Conservation (phyloP, 2,888 invertebrate species). For the Caenorhabditis sinica region DNA sequence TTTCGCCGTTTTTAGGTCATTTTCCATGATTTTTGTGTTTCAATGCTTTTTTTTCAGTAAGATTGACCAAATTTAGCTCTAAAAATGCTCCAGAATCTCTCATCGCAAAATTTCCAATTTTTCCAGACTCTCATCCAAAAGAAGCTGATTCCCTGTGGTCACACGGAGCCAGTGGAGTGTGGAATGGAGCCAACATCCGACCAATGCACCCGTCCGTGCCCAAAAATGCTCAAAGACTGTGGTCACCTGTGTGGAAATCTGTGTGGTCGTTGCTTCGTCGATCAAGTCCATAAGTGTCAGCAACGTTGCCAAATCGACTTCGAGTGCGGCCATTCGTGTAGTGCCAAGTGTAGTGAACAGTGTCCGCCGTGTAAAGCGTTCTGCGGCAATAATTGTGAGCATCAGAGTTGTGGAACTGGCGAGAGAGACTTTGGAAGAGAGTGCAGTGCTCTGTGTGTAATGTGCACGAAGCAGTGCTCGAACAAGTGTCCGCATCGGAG, state of each 20-base stretch:
- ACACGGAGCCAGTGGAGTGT: constrained; percentile 27
- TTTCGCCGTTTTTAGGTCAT: background rate
- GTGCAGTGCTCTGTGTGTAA: constrained; percentile 79
- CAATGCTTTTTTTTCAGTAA: background rate
- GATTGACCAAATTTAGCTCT: too few species aligned
- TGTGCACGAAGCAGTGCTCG: constrained; percentile 84
- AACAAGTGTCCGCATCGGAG: constrained; percentile 83
- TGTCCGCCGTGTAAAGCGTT: constrained; percentile 83
- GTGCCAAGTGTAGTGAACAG: constrained; percentile 76
- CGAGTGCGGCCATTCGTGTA: constrained; percentile 87
- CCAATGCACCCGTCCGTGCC: constrained; percentile 37
- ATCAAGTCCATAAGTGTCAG: constrained; percentile 67
- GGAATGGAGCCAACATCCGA: background rate
- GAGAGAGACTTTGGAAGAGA: constrained; percentile 59
- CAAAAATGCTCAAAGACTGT: constrained; percentile 34
- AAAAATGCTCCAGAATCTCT: too few species aligned
- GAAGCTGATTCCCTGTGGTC: constrained; percentile 41
- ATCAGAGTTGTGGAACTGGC: constrained; percentile 51
- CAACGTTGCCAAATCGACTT: constrained; percentile 86
- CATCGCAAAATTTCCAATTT: background rate
- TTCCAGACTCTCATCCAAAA: constrained; percentile 17
- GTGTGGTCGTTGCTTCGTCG: constrained; percentile 46
- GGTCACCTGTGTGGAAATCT: constrained; percentile 46
- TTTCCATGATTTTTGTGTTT: background rate
- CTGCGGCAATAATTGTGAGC: constrained; percentile 43